Evolutionary conservation across 2,113 vertebrate genomes (phyloP), one percentile per base, ranked within the genome.

Genomic region (Oryzias javanicus): DNA sequence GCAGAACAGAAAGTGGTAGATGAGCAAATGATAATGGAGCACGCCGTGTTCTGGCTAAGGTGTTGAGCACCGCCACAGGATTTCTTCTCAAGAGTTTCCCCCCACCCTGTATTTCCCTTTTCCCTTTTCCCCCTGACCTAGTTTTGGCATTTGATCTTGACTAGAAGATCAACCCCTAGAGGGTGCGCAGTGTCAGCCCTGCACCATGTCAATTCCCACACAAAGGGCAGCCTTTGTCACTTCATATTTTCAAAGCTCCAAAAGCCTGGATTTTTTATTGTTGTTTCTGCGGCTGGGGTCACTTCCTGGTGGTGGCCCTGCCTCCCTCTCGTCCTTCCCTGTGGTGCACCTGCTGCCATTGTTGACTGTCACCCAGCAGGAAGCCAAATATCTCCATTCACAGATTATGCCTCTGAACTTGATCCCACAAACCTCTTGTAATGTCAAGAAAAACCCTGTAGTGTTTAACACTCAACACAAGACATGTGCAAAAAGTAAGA

Each of bases 181-280:
- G 91, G 91, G 83, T 79, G 85, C 85, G 81, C 83, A 10, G 70
- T 91, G 89, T 91, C 90, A 92, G 81, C 78, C 90, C 71, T 50
- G 71, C 67, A 70, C 85, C 87, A 81, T 76, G 76, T 90, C 91
- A 91, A 81, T 87, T 88, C 83, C 80, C 76, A 79, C 84, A 89
- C 89, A 89, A 91, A 90, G 89, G 90, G 76, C 86, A 91, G 61
- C 78, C 78, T 86, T 89, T 90, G 89, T 92, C 91, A 91, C 89
- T 90, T 92, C 87, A 90, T 78, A 91, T 92, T 90, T 89, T 82
- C 85, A 77, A 83, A 80, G 78, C 80, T 86, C 82, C 84, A 78
- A 80, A 87, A 86, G 48, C 70, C 80, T 25, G 61, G 67, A 53
- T 70, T 81, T 84, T 84, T 76, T 61, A 78, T 78, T 83, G 81